A percentile compares a stretch with the other conserved stretches of the same genome.
phyloP scores from a whole-genome alignment of 1,140 invertebrate genomes.

The Mercenaria mercenaria region DNA sequence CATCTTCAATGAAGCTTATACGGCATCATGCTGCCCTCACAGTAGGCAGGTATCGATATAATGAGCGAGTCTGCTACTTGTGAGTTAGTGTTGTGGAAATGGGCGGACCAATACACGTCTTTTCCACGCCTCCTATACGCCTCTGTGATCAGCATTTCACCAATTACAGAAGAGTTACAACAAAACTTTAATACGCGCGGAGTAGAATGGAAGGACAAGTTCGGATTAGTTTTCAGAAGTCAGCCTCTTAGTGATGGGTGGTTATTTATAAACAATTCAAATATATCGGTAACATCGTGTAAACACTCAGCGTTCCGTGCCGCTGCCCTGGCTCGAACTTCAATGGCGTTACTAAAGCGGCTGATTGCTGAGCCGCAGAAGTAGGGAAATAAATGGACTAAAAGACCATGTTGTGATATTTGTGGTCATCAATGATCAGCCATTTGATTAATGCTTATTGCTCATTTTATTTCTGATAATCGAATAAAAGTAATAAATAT shows the following conservation, averaged over 20 bases:
- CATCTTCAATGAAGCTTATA: neutral
- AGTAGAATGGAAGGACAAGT: neutral
- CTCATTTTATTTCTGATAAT: neutral
- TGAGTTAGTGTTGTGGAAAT: neutral
- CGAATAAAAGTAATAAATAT: neutral
- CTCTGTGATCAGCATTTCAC: neutral
- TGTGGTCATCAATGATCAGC: constrained; percentile 23
- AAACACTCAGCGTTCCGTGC: constrained; percentile 54
- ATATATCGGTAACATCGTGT: constrained; percentile 37
- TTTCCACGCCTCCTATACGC: constrained; percentile 6
- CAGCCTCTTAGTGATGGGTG: neutral
- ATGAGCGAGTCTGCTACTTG: neutral
- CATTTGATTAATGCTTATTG: constrained; percentile 6
- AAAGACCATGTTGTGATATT: neutral
- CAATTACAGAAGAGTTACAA: constrained; percentile 12
- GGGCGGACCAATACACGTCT: neutral
- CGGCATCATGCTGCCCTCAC: neutral
- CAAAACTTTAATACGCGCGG: neutral
- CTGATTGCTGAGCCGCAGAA: constrained; percentile 34
- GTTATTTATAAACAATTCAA: constrained; percentile 32
- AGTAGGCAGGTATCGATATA: neutral
- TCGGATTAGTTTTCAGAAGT: neutral
- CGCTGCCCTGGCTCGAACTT: constrained; percentile 48
- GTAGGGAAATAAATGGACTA: constrained; percentile 16
- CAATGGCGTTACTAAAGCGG: constrained; percentile 38